Evolutionary conservation across 2,113 vertebrate species (phyloP), one percentile per base, ranked within the genome.

Genomic region (Phalacrocorax carbo): DNA sequence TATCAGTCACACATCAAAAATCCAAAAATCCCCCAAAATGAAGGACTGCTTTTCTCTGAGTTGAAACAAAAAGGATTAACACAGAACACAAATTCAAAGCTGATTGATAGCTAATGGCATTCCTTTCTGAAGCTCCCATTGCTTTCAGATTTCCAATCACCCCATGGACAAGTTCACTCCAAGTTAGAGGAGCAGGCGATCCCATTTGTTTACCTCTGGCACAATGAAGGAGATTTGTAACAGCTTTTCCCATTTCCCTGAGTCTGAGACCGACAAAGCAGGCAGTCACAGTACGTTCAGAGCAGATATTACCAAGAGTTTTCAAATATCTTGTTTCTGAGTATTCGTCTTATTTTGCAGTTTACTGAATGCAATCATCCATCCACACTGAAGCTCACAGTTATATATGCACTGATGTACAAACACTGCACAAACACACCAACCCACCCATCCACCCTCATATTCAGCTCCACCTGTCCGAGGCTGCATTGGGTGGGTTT

Each of bases 51-150:
- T 90, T 96, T 91, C 54, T 90, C 60, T 29, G 19, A 65, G 16
- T 88, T 86, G 72, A 93, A 96, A 91, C 75, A 95, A 78, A 96
- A 96, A 86, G 71, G 93, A 94, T 96, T 96, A 91, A 73, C 79
- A 64, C n/a, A 58, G 75, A 86, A 73, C 78, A 90, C 51, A 48
- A 96, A 96, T 75, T 46, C 46, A 95, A 93, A 95, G 68, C 64
- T 83, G 68, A 70, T 49, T 83, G 68, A 70, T 49, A 87, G 57
- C 48, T 80, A 93, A 94, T 82, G 60, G 29, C 42, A 55, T 62
- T 94, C 83, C 44, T 85, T 90, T 95, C 58, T 85, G 85, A 91
- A 95, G 64, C 58, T 95, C 46, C 51, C 36, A 18, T 86, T 93
- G n/a, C 78, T 88, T 89, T 87, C 89, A 83, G 75, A 68, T 95